Percentiles rank a stretch among this genome's conserved stretches.
These are phyloP conservation scores for Malurus elegans DNA, from an alignment of 2,113 vertebrate genomes.

Conservation along the genomic window DNA sequence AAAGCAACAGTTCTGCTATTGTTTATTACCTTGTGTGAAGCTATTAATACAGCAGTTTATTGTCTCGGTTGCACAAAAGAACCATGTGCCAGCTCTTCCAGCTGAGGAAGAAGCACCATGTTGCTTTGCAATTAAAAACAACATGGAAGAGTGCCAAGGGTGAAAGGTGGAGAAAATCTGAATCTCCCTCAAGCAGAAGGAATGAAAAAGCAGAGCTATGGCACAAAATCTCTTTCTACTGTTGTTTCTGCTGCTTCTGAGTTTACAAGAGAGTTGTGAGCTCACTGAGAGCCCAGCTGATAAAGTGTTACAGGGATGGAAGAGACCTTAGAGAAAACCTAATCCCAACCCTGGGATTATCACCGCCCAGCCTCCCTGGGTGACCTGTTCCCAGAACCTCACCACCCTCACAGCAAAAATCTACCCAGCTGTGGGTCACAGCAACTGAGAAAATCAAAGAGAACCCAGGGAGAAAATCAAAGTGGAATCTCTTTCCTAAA, in stretches of 20 bases:
- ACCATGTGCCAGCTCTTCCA: conserved; percentile 19
- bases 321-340: not conserved
- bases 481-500: not conserved
- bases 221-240: not conserved
- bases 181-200: not conserved
- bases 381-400: not conserved
- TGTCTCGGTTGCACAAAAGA: conserved; percentile 32
- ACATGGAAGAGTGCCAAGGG: conserved; percentile 46
- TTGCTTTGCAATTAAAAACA: conserved; percentile 65
- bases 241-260: not conserved
- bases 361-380: no score
- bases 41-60: conserved; percentile 43
- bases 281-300: not conserved
- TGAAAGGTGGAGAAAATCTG: conserved; percentile 55
- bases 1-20: not conserved
- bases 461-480: not conserved
- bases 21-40: not conserved
- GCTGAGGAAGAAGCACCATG: conserved; percentile 40
- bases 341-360: accelerated
- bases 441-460: not conserved
- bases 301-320: not conserved
- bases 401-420: not conserved
- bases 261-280: not conserved
- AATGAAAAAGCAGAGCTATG: not conserved
- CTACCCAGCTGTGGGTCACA: not conserved